Evolutionary conservation across 2,113 vertebrate species (phyloP).

Genomic region (Gobiocypris rarus): DNA sequence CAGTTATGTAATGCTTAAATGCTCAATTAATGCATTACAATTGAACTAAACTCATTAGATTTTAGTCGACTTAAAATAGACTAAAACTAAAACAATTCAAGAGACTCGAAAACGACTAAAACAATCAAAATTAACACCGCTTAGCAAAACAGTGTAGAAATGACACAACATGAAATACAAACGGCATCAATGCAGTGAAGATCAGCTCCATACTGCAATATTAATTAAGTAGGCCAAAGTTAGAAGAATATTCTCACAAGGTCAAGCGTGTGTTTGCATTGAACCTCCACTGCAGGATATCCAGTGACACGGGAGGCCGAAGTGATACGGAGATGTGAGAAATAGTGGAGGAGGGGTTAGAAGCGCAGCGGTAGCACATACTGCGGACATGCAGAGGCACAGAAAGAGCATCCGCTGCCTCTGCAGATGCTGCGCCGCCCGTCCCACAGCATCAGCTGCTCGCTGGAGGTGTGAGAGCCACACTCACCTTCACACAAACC

Average conservation of each 20-base stretch:
- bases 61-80: no score
- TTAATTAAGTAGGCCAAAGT: constrained; percentile 13
- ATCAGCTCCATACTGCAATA: neutral
- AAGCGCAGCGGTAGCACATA: constrained; percentile 8
- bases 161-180: neutral
- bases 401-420: neutral
- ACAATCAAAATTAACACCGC: no score
- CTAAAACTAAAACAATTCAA: no score
- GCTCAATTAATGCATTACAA: no score
- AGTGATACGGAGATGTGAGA: constrained; percentile 56
- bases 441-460: neutral
- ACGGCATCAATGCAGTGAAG: neutral
- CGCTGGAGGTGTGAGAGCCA: neutral
- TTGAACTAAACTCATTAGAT: no score
- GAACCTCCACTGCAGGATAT: constrained; percentile 45
- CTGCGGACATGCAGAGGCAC: constrained; percentile 20
- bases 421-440: constrained; percentile 7
- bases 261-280: constrained; percentile 26
- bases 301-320: constrained; percentile 48
- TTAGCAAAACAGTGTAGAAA: neutral
- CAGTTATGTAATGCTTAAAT: no score
- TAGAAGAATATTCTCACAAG: constrained; percentile 5
- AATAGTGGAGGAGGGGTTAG: constrained; percentile 22
- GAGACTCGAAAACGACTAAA: no score
- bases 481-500: neutral